Conservation (phyloP, 2,888 invertebrate species). For the Seira musarum region DNA sequence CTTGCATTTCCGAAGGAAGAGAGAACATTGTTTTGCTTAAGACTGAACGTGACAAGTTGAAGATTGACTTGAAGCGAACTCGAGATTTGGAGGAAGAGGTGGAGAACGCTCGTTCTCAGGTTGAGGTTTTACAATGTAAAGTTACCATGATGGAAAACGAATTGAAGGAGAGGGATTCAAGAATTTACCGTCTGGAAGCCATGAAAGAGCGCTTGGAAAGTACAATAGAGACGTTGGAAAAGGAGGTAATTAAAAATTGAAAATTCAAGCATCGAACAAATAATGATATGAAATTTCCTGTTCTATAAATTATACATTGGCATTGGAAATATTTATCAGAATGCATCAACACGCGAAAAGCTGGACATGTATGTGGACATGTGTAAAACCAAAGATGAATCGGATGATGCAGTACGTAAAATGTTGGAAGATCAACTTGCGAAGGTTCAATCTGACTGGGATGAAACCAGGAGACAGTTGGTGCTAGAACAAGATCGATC, state of each 20-base stretch:
- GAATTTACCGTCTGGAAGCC: slow-evolving; percentile 33
- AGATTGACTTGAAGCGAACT: slow-evolving; percentile 22
- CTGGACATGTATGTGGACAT: slow-evolving; percentile 26
- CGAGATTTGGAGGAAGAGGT: slow-evolving; percentile 14
- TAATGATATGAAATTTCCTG: too few relatives aligned
- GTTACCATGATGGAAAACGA: not conserved
- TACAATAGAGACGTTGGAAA: slow-evolving; percentile 38
- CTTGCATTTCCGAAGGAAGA: slow-evolving; percentile 29
- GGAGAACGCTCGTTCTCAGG: slow-evolving; percentile 20
- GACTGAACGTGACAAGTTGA: slow-evolving; percentile 19
- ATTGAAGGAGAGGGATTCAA: slow-evolving; percentile 21
- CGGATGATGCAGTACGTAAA: slow-evolving; percentile 45
- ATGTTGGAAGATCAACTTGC: slow-evolving; percentile 54
- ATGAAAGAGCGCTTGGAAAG: slow-evolving; percentile 44
- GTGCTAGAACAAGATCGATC: not conserved
- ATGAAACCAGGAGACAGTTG: slow-evolving; percentile 45
- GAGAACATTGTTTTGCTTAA: slow-evolving; percentile 21
- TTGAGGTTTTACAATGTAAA: slow-evolving; percentile 29
- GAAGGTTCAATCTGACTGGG: slow-evolving; percentile 41
- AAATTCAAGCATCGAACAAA: too few relatives aligned
- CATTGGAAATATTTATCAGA: slow-evolving; percentile 26
- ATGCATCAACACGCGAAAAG: slow-evolving; percentile 25
- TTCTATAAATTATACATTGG: too few relatives aligned
- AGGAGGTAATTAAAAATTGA: slow-evolving; percentile 42
- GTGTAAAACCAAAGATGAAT: slow-evolving; percentile 33